A percentile compares a stretch with the other conserved stretches of the same genome.
These are phyloP conservation scores for Lottia scabra DNA, from an alignment of 2,888 invertebrate species.

Conservation along the genomic window DNA sequence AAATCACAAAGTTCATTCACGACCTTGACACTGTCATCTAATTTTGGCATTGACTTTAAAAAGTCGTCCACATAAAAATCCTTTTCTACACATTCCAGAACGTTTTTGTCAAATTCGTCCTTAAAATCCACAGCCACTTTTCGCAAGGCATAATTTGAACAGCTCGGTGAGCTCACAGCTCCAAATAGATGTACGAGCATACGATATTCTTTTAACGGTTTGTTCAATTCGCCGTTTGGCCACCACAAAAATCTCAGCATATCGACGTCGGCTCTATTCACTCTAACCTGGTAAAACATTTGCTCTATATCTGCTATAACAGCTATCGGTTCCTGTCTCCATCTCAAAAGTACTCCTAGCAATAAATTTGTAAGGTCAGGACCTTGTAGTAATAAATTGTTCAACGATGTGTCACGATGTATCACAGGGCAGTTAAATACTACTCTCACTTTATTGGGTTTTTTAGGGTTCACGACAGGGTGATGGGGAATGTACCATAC, in stretches of 20 bases:
- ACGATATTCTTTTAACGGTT: neutral
- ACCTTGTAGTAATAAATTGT: slow-evolving; percentile 37
- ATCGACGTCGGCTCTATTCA: no score
- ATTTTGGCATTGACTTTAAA: slow-evolving; percentile 21
- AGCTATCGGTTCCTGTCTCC: slow-evolving; percentile 33
- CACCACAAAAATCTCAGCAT: slow-evolving; percentile 36
- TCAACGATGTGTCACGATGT: slow-evolving; percentile 30
- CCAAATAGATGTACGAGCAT: no score
- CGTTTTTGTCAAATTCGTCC: slow-evolving; percentile 4
- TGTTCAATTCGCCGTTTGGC: neutral
- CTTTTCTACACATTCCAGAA: neutral
- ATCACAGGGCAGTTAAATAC: slow-evolving; percentile 29
- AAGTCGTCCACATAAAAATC: slow-evolving; percentile 32
- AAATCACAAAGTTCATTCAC: slow-evolving; percentile 12
- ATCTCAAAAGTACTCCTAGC: slow-evolving; percentile 32
- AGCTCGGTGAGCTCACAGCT: no score
- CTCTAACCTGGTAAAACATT: no score
- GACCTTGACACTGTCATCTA: neutral
- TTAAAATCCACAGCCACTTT: neutral
- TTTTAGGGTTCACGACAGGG: slow-evolving; percentile 29
- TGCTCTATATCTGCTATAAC: slow-evolving; percentile 32
- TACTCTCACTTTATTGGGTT: slow-evolving; percentile 22
- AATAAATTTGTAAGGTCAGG: slow-evolving; percentile 38
- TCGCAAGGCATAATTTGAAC: slow-evolving; percentile 1
- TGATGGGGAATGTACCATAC: slow-evolving; percentile 32